These are phyloP conservation scores for Rostratula benghalensis DNA, from an alignment of 2,113 vertebrate genomes.

Conservation along the genomic window DNA sequence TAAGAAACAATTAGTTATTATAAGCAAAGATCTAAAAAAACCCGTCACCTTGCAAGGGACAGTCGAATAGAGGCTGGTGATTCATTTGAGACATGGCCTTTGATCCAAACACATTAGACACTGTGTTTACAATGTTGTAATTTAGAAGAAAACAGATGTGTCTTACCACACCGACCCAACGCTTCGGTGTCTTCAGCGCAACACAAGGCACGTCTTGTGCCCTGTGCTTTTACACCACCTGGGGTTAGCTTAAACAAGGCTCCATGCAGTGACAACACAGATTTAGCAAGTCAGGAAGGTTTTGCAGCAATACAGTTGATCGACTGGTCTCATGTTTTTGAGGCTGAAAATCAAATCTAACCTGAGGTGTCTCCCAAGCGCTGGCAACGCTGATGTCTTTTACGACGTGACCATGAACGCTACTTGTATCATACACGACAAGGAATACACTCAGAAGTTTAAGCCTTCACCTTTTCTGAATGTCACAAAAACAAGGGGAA, in stretches of 20 bases:
- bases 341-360: neutral
- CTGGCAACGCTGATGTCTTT: neutral
- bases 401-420: neutral
- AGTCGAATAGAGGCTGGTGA: conserved; percentile 20
- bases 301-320: neutral
- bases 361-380: neutral
- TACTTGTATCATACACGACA: neutral
- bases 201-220: neutral
- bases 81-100: neutral
- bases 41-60: conserved; percentile 8
- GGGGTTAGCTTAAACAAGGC: neutral
- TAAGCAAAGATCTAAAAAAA: conserved; percentile 20
- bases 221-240: neutral
- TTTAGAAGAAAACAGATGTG: neutral
- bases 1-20: neutral
- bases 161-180: neutral
- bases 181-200: neutral
- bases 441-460: neutral
- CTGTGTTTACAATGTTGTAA: neutral
- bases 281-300: neutral
- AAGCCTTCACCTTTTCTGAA: neutral
- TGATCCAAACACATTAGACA: neutral
- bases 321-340: neutral
- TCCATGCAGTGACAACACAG: neutral
- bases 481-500: neutral